Conservation (phyloP, 2,113 vertebrate genomes). For the Chaetodon auriga region DNA sequence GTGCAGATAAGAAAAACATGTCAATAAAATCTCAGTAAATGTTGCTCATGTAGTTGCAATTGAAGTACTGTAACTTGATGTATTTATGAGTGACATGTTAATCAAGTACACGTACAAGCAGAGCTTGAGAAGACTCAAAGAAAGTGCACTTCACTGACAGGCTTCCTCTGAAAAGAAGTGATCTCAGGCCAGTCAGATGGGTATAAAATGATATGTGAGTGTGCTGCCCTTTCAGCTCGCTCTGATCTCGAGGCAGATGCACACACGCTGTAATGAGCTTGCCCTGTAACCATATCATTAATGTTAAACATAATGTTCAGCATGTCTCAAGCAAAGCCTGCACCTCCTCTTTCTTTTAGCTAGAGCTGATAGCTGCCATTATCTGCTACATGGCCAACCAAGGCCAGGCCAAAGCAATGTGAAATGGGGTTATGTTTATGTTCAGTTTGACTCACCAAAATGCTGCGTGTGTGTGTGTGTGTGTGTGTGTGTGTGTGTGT, state of each 20-base stretch:
- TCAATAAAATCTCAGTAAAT: constrained; percentile 34
- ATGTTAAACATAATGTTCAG: constrained; percentile 36
- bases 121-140: not conserved
- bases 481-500: not conserved
- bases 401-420: not conserved
- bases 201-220: constrained; percentile 6
- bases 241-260: constrained; percentile 38
- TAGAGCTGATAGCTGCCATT: not conserved
- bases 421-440: not conserved
- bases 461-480: not conserved
- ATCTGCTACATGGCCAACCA: not conserved
- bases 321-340: not conserved
- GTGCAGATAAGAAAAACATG: constrained; percentile 22
- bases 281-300: constrained; percentile 27
- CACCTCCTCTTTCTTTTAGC: not conserved
- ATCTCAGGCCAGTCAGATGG: not conserved
- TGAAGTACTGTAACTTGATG: constrained; percentile 1
- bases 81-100: not conserved
- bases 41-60: constrained; percentile 1
- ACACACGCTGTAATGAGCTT: constrained; percentile 36
- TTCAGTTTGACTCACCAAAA: not conserved
- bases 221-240: constrained; percentile 21
- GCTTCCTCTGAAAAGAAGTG: not conserved
- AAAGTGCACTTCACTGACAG: not conserved
- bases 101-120: not conserved